These are phyloP conservation scores for Pemphigus obesinymphae DNA, from an alignment of 1,140 invertebrate species.

Conservation along the genomic window DNA sequence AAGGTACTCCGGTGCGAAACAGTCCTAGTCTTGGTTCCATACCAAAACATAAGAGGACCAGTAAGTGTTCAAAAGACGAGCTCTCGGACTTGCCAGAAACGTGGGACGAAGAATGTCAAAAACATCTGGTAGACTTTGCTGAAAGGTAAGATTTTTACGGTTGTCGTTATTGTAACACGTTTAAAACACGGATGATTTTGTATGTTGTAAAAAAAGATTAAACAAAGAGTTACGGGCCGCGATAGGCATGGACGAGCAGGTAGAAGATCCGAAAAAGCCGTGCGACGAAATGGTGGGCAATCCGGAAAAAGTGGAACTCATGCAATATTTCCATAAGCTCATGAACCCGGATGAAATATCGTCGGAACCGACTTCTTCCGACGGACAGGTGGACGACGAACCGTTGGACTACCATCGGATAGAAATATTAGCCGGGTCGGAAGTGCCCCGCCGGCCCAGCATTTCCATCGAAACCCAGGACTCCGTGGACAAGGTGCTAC, in stretches of 20 bases:
- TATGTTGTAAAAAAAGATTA: not conserved
- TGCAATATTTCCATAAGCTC: not conserved
- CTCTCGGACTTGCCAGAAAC: conserved; percentile 50
- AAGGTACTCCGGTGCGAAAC: not conserved
- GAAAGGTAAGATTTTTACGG: conserved; percentile 53
- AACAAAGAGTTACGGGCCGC: conserved; percentile 17
- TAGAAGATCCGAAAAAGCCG: not conserved
- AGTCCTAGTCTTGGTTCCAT: conserved; percentile 29
- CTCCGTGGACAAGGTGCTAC: conserved; percentile 27
- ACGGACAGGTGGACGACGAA: conserved; percentile 6
- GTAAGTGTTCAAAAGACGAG: conserved; percentile 20
- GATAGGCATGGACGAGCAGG: not conserved
- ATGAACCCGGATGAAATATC: not conserved
- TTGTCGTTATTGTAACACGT: not conserved
- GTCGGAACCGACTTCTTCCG: not conserved
- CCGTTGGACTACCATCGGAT: conserved; percentile 31
- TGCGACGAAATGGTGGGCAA: not conserved
- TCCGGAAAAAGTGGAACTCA: not conserved
- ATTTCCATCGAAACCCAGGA: conserved; percentile 48
- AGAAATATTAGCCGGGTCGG: conserved; percentile 23
- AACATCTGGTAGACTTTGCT: conserved; percentile 69
- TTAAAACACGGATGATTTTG: not conserved
- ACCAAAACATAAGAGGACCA: conserved; percentile 8
- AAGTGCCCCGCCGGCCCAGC: conserved; percentile 45
- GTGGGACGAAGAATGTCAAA: conserved; percentile 61